Evolutionary conservation across 64 coral and sea anemone species (phyloP).

Genomic region (Pocillopora damicornis): DNA sequence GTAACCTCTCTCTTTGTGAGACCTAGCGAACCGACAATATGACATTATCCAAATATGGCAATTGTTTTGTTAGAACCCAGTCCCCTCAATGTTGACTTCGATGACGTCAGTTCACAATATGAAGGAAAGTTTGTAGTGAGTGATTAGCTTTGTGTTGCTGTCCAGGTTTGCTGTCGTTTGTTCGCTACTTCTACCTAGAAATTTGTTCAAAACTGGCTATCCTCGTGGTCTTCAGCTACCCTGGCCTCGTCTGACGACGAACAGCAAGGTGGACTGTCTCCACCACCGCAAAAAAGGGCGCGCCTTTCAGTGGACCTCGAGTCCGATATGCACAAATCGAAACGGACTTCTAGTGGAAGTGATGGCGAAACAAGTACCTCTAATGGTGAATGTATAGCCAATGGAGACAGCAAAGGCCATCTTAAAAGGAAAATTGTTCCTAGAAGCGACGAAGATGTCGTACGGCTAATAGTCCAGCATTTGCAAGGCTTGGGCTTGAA

Average conservation of each 20-base stretch:
- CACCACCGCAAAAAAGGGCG: constrained; percentile 99
- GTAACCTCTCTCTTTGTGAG: not conserved
- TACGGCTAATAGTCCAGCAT: constrained; percentile 95
- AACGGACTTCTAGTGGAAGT: constrained; percentile 95
- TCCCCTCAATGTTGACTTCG: constrained; percentile 48
- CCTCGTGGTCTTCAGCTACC: constrained; percentile 93
- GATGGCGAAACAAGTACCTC: constrained; percentile 97
- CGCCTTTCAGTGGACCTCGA: constrained; percentile 91
- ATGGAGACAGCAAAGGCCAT: constrained; percentile 88
- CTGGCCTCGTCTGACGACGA: constrained; percentile 99
- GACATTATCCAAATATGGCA: constrained; percentile 59
- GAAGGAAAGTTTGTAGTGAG: constrained; percentile 57
- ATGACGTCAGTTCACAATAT: constrained; percentile 99
- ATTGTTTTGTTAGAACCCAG: constrained; percentile 46
- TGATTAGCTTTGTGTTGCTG: constrained; percentile 81
- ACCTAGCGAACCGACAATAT: not conserved
- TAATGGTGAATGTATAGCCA: constrained; percentile 93
- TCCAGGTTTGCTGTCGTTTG: constrained; percentile 62
- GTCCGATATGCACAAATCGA: constrained; percentile 99
- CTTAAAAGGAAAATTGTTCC: constrained; percentile 80
- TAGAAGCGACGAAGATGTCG: constrained; percentile 94
- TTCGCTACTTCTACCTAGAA: constrained; percentile 48
- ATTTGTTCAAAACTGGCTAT: constrained; percentile 98
- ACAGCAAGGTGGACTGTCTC: constrained; percentile 99
- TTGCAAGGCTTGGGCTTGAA: constrained; percentile 93